A percentile compares a stretch with the other conserved stretches of the same genome.
These are phyloP conservation scores for Odontamblyopus lacepedii DNA, from an alignment of 2,797 vertebrate species.

Conservation along the genomic window DNA sequence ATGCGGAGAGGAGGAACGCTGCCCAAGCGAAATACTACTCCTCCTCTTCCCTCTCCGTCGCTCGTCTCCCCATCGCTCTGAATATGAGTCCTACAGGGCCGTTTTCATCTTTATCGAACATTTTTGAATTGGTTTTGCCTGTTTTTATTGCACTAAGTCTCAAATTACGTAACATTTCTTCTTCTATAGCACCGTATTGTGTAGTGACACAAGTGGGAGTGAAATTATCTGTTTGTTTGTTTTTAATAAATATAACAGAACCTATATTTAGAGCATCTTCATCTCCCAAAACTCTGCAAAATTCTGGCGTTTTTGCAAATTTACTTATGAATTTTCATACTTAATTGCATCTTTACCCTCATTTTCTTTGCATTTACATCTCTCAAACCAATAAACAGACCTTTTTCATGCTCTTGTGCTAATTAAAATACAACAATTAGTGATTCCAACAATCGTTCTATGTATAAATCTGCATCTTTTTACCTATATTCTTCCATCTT, in stretches of 20 bases:
- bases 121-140: neutral
- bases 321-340: neutral
- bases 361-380: neutral
- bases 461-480: too few species aligned
- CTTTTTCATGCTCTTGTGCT: too few species aligned
- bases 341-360: neutral
- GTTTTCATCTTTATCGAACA: neutral
- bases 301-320: neutral
- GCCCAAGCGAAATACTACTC: constrained; percentile 53
- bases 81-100: neutral
- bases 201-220: too few species aligned
- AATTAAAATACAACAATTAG: too few species aligned
- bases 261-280: too few species aligned
- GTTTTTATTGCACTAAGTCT: neutral
- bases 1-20: constrained; percentile 35
- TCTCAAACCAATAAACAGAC: neutral
- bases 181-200: too few species aligned
- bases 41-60: neutral
- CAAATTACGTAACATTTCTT: neutral
- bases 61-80: neutral
- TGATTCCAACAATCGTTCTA: too few species aligned
- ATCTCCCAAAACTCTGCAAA: too few species aligned
- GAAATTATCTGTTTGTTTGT: too few species aligned
- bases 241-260: too few species aligned
- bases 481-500: too few species aligned